Evolutionary conservation across 2,113 vertebrate genomes (phyloP), one percentile per base, ranked within the genome.

Genomic region (Siniperca knerii): DNA sequence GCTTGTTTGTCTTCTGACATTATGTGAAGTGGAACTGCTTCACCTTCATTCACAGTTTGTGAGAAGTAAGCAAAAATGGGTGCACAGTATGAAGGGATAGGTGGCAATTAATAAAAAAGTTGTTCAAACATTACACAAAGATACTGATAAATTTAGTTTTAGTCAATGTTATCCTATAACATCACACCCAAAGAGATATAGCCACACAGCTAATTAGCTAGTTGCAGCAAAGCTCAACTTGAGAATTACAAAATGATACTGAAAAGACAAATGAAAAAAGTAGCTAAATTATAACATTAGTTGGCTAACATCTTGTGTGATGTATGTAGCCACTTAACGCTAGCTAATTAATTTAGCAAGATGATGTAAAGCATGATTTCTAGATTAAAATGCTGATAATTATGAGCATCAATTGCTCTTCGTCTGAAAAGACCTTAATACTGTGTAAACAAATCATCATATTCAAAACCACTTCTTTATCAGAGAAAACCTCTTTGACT

Each of bases 1-100:
- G 57, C 79, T 80, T 81, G 52, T 87, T 87, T 83, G 54, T 89
- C 69, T 76, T 44, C 7, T 82, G 70, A 50, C 29, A 40, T 71
- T 66, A n/a, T 52, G 20, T 40, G 40, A 77, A 66, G 33, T 21
- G 57, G 50, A 48, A n/a, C 60, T n/a, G n/a, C 2, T 66, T 89
- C 64, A 42, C 35, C 48, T 65, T 33, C 37, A 62, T 23, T 87
- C 1, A 76, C 6, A 33, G 64, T 20, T 5, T 9, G 12, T 46
- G n/a, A 54, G n/a, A 75, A 72, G 48, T 44, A 7, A 20, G 13
- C 2, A 66, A 12, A 20, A 8, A 8, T n/a, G 21, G 33, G 46
- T 48, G 46, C 46, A 15, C 46, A 48, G 46, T 4, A 48, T 13
- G 3, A 48, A 15, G 44, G 44, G 44, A 44, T 1, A 44, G 44